phyloP scores from a whole-genome alignment of 2,888 invertebrate species.

The Drosophila engyochracea region DNA sequence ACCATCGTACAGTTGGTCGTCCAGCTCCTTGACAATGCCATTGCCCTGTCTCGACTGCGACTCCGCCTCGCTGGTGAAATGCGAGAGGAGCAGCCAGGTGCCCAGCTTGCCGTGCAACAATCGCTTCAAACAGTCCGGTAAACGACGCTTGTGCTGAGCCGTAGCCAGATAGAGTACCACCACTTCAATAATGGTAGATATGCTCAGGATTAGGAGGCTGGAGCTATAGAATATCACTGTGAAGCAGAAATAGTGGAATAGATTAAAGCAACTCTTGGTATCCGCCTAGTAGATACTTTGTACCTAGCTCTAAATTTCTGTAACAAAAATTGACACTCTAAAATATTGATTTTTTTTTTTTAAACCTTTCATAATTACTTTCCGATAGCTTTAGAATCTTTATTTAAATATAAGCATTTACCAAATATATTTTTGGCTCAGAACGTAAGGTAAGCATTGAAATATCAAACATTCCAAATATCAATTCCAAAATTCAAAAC shows the following conservation, averaged over 20 bases:
- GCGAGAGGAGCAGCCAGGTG: constrained; percentile 77
- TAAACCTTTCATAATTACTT: background rate
- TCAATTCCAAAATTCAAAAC: background rate
- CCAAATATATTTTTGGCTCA: background rate
- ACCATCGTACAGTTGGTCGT: constrained; percentile 71
- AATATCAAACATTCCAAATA: constrained; percentile 1
- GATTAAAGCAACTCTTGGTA: background rate
- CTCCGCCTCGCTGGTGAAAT: constrained; percentile 75
- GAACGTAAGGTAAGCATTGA: background rate
- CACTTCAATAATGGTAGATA: constrained; percentile 87
- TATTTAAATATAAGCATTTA: background rate
- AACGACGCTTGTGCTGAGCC: constrained; percentile 84
- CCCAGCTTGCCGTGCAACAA: constrained; percentile 81
- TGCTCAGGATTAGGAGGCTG: constrained; percentile 86
- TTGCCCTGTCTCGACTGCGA: constrained; percentile 57
- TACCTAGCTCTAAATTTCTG: background rate
- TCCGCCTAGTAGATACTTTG: background rate
- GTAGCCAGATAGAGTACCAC: constrained; percentile 87
- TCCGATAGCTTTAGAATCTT: background rate
- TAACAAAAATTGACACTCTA: background rate
- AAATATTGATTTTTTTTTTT: background rate
- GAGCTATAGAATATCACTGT: constrained; percentile 87
- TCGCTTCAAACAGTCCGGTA: constrained; percentile 85
- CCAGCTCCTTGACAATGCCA: constrained; percentile 71
- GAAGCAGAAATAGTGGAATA: constrained; percentile 50